These are phyloP conservation scores for Cladopsammia gracilis DNA, from an alignment of 64 coral and sea anemone species.

Conservation along the genomic window DNA sequence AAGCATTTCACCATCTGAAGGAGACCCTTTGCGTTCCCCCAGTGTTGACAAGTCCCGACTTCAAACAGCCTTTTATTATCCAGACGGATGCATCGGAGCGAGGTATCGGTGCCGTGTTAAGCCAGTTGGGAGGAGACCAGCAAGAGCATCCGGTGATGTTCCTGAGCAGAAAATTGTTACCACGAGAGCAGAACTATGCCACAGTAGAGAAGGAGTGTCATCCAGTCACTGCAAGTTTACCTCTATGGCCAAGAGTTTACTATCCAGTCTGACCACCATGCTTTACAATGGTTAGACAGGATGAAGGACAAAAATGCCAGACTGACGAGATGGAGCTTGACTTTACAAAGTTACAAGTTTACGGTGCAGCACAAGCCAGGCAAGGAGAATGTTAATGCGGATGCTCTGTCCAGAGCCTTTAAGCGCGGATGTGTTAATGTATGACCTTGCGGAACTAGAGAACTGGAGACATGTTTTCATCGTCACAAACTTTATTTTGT, in stretches of 20 bases:
- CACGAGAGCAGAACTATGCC: conserved; percentile 9
- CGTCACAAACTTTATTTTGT: too few species aligned
- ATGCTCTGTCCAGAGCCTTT: too few species aligned
- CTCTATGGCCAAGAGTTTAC: conserved; percentile 21
- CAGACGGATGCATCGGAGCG: conserved; percentile 47
- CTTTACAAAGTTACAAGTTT: too few species aligned
- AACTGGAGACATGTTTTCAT: too few species aligned
- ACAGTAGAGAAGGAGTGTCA: conserved; percentile 57
- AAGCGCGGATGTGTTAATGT: too few species aligned
- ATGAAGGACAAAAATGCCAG: conserved; percentile 15
- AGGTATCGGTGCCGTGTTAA: neutral
- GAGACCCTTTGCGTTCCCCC: neutral
- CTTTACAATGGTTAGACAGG: conserved; percentile 18
- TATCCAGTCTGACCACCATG: conserved; percentile 50
- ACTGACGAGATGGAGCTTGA: conserved; percentile 19
- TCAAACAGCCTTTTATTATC: neutral
- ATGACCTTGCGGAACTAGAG: too few species aligned
- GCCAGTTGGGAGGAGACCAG: neutral
- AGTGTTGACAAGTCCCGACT: conserved; percentile 11
- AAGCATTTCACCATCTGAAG: conserved; percentile 7
- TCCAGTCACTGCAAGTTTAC: conserved; percentile 7
- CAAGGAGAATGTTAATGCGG: too few species aligned
- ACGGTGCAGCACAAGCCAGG: too few species aligned
- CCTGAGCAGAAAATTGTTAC: conserved; percentile 22
- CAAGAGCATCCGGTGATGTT: conserved; percentile 3